Conservation (phyloP, 2,888 invertebrate genomes). For the Bombylius discolor region DNA sequence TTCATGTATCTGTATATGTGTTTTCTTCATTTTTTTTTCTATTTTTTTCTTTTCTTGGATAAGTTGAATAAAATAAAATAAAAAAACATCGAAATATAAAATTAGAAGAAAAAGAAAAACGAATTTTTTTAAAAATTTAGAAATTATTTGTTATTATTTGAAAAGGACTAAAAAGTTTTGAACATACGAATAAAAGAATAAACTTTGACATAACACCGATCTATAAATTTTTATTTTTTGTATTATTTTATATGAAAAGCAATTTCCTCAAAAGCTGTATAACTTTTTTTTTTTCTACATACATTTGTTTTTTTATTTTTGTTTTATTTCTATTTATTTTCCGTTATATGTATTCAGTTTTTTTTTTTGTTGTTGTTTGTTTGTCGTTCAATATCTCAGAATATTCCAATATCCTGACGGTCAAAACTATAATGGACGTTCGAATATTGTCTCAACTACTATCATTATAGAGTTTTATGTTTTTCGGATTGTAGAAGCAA, state of each 20-base stretch:
- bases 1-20: too few relatives aligned
- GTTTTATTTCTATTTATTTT: neutral
- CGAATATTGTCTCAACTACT: conserved; percentile 4
- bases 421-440: neutral
- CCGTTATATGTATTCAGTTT: too few relatives aligned
- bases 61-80: too few relatives aligned
- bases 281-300: conserved; percentile 1
- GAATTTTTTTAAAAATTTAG: too few relatives aligned
- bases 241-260: conserved; percentile 1
- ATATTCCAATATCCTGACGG: neutral
- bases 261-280: conserved; percentile 4
- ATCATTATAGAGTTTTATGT: neutral
- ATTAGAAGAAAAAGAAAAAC: too few relatives aligned
- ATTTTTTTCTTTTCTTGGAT: too few relatives aligned
- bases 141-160: too few relatives aligned
- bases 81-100: too few relatives aligned
- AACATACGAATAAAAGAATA: neutral
- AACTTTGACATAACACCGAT: neutral
- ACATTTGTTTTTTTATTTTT: neutral
- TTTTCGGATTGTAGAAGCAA: too few relatives aligned
- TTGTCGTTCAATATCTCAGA: neutral
- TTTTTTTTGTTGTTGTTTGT: neutral
- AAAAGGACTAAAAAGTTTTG: too few relatives aligned
- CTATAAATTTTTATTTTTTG: neutral
- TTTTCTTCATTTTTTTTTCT: too few relatives aligned